Percentiles rank a stretch among this genome's conserved stretches.
These are phyloP conservation scores for Enteromius radiatus DNA, from an alignment of 2,797 vertebrate species.

Conservation along the genomic window DNA sequence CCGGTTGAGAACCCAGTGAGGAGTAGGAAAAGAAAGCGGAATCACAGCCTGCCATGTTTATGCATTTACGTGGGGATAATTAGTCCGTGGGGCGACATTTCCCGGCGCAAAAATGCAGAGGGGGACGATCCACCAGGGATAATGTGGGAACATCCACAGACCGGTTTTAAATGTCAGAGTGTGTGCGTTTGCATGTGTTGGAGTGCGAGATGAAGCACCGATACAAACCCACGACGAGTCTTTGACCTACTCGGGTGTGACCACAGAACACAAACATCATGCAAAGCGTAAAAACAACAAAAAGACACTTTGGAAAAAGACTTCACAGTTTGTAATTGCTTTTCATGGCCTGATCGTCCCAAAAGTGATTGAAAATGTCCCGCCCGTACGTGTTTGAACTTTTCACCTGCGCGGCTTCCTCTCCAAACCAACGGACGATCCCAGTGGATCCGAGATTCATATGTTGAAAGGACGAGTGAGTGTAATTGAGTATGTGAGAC, in stretches of 20 bases:
- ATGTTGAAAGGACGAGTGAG: conserved; percentile 54
- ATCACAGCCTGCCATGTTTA: conserved; percentile 40
- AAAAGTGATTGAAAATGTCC: conserved; percentile 61
- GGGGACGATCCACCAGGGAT: conserved; percentile 24
- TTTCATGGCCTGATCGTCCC: conserved; percentile 12
- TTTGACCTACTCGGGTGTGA: conserved; percentile 42
- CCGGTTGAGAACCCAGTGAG: background rate
- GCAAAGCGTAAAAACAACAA: conserved; percentile 28
- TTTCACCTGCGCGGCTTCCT: conserved; percentile 44
- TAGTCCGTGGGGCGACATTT: conserved; percentile 54
- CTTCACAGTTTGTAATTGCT: conserved; percentile 45
- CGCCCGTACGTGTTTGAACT: conserved; percentile 58
- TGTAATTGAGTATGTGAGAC: conserved; percentile 50
- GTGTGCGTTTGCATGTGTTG: conserved; percentile 12
- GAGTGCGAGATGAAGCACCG: conserved; percentile 35
- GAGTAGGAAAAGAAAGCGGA: background rate
- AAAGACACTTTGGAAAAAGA: conserved; percentile 21
- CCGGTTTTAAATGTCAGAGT: conserved; percentile 45
- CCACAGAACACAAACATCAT: conserved; percentile 14
- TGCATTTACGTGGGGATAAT: conserved; percentile 48
- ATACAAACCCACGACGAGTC: conserved; percentile 12
- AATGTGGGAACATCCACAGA: conserved; percentile 42
- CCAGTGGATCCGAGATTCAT: conserved; percentile 47
- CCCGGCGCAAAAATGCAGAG: conserved; percentile 40
- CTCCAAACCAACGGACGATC: conserved; percentile 54